Base-by-base conservation (phyloP, 2,888 invertebrate genomes). In the Meteorus cinctellus region DNA sequence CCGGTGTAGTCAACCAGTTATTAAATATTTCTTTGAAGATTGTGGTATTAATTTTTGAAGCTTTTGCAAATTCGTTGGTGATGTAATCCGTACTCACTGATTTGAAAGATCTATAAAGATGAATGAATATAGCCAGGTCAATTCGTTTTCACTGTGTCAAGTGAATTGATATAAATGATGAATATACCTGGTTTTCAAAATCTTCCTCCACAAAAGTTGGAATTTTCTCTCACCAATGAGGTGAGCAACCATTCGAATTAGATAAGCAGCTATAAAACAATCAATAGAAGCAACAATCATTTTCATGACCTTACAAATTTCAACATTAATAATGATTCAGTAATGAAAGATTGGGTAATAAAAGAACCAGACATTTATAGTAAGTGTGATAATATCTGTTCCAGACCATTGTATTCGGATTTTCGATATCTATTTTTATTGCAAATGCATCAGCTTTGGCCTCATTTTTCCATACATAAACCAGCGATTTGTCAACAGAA, bases 1-100 rank as follows among this genome's bases (percentile, higher is more conserved):
- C 94, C 12, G 92, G 89, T 82, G 94, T 92, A 66, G 91, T 91
- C 14, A 94, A 92, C 94, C 94, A 96, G 4, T 92, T 81, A 0
- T 90, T 79, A 77, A 90, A 89, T 76, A 92, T 76, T 1, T 45
- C 0, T 1, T 12, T 90, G 1, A 89, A 91, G 82, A 1, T 86
- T 45, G 19, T 14, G 4, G 36, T 14, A 14, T 34, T 16, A 0
- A 16, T 48, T 24, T 10, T 59, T 16, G 48, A n/a, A 77, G 5
- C 1, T 16, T 36, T 63, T 8, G 16, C 59, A 12, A 84, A 67
- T 27, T 19, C 2, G 0, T 16, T 0, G 4, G 93, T 92, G 1
- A 94, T 87, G 72, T 92, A 83, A 1, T 88, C 84, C 0, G 94
- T 93, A 0, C 82, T 81, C 0, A 91, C 91, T 12, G 89, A 91